phyloP scores from a whole-genome alignment of 2,888 invertebrate genomes.

The Tromatobia lineatoria region DNA sequence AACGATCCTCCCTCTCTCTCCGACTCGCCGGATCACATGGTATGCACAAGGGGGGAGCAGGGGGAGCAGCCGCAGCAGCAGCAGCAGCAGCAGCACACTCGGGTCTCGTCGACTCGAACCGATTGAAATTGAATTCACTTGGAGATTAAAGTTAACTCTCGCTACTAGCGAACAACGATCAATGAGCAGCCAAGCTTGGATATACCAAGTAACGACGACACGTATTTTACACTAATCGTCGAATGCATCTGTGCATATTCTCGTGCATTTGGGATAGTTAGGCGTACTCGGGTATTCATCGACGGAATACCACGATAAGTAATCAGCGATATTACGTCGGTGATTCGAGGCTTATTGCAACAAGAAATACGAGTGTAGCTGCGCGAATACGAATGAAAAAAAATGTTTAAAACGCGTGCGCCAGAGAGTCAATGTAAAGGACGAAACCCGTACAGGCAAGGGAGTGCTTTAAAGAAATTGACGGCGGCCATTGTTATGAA shows the following conservation, averaged over 20 bases:
- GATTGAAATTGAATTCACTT: constrained; percentile 59
- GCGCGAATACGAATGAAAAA: not conserved
- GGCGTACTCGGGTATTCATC: constrained; percentile 37
- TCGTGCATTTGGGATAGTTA: constrained; percentile 6
- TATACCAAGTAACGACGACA: not conserved
- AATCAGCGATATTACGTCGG: constrained; percentile 64
- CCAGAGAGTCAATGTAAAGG: constrained; percentile 2
- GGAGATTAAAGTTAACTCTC: constrained; percentile 56
- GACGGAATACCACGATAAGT: constrained; percentile 42
- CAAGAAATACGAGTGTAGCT: constrained; percentile 26
- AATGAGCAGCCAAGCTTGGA: constrained; percentile 25
- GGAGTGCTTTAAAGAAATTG: constrained; percentile 18
- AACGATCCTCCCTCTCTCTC: constrained; percentile 43
- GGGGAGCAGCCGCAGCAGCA: not conserved
- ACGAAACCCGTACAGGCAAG: not conserved
- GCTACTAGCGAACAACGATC: constrained; percentile 44
- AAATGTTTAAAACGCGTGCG: not conserved
- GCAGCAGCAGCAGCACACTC: constrained; percentile 6
- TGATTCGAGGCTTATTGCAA: constrained; percentile 62
- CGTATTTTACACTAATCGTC: constrained; percentile 46
- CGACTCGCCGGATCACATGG: constrained; percentile 20
- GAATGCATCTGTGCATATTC: constrained; percentile 12
- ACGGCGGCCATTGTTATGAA: not conserved
- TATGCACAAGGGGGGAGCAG: not conserved
- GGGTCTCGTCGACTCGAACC: constrained; percentile 34